A percentile compares a stretch with the other conserved stretches of the same genome.
phyloP scores from a whole-genome alignment of 2,888 invertebrate species.

The Schrankia costaestrigalis region DNA sequence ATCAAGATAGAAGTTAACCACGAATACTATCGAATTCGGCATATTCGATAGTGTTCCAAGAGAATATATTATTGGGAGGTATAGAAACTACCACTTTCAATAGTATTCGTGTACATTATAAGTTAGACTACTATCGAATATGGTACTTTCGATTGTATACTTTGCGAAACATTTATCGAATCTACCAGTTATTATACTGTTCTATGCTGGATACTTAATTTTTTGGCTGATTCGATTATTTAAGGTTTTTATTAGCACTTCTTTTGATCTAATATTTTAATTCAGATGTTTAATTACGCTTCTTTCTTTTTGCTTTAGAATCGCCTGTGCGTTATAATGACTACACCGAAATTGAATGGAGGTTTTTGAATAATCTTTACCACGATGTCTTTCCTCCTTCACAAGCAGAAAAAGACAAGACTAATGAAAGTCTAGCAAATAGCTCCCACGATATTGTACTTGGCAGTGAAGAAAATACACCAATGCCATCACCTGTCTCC shows the following conservation, averaged over 20 bases:
- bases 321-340: background rate
- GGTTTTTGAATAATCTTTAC: background rate
- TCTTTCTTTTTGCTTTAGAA: background rate
- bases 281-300: background rate
- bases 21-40: background rate
- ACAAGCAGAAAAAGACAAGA: too few species aligned
- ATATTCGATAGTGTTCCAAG: slow-evolving; percentile 1
- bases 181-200: slow-evolving; percentile 1
- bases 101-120: background rate
- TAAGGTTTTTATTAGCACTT: background rate
- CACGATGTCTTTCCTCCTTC: too few species aligned
- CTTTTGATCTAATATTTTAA: background rate
- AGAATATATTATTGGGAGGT: background rate
- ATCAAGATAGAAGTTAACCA: background rate
- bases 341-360: slow-evolving; percentile 1
- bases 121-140: slow-evolving; percentile 1
- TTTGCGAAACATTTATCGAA: background rate
- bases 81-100: background rate
- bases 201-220: background rate
- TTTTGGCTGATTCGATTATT: slow-evolving; percentile 1
- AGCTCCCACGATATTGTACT: background rate
- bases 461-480: background rate
- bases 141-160: slow-evolving; percentile 5
- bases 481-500: background rate
- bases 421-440: background rate